Evolutionary conservation across 2,113 vertebrate genomes (phyloP), one percentile per base, ranked within the genome.

Genomic region (Loxodonta africana): DNA sequence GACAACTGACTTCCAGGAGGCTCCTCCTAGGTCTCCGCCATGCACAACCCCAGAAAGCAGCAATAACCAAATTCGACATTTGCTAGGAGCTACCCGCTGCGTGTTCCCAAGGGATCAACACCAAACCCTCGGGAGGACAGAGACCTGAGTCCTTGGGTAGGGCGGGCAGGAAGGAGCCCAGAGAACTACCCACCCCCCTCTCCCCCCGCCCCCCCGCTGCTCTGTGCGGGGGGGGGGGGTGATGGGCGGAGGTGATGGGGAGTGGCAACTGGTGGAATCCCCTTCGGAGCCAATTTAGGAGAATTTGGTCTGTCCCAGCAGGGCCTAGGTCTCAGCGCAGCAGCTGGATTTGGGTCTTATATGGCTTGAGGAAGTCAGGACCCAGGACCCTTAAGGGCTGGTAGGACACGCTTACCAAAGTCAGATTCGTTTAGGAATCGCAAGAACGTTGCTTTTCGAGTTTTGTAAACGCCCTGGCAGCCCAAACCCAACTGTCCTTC

Each of bases 301-400:
- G 67, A 95, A 91, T 17, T 23, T 18, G 44, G 17, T 57, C 71
- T 5, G 44, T 33, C 17, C 46, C 14, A 28, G 26, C 37, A 12
- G 46, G 18, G 17, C 25, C 8, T 14, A 14, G 10, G 37, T 20
- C 6, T 15, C 30, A 20, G 30, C 0, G 0, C 5, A 0, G 8
- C 1, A 0, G 25, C 44, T 3, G 5, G 44, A 33, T 78, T 74
- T 74, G 30, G n/a, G 0, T 20, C 9, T n/a, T 33, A 5, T 33
- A 26, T 6, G 25, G 17, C 48, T 8, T 44, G 44, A 63, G 30
- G 28, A 82, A 14, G 41, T 4, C 37, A 51, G 33, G 37, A 37
- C 63, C 30, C 41, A 30, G 78, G 62, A 48, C 44, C 33, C 48
- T 26, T 28, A 33, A 88, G 33, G 18, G 20, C 46, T 12, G 78